Conservation (phyloP, 2,888 invertebrate species). For the Troglohyphantes excavatus region DNA sequence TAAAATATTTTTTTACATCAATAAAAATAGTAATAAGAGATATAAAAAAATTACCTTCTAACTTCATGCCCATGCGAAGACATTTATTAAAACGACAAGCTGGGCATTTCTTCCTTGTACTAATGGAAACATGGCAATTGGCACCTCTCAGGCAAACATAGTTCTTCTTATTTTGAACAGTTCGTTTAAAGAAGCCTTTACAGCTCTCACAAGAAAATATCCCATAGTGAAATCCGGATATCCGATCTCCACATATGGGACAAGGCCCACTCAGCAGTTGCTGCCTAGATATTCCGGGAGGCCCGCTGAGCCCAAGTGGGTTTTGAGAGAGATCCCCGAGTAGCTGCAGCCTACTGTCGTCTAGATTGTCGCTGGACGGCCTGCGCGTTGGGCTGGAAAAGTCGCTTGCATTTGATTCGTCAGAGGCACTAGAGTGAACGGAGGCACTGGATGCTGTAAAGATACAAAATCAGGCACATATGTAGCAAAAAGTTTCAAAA, state of each 20-base stretch:
- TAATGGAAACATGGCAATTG: constrained; percentile 94
- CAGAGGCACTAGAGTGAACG: constrained; percentile 80
- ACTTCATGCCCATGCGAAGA: constrained; percentile 96
- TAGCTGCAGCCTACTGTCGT: constrained; percentile 64
- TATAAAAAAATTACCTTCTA: constrained; percentile 87
- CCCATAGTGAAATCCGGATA: constrained; percentile 98
- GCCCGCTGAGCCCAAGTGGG: constrained; percentile 65
- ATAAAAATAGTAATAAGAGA: neutral
- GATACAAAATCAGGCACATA: no score
- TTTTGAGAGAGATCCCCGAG: constrained; percentile 73
- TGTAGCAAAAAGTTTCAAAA: no score
- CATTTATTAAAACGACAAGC: constrained; percentile 98
- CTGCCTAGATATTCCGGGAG: constrained; percentile 79
- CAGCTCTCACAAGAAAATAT: constrained; percentile 99
- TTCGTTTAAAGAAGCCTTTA: constrained; percentile 98
- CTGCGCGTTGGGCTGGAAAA: constrained; percentile 79
- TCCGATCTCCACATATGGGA: constrained; percentile 97
- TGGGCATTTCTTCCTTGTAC: constrained; percentile 97
- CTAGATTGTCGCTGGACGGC: constrained; percentile 77
- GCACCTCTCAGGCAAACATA: constrained; percentile 96
- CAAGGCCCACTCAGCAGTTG: constrained; percentile 88
- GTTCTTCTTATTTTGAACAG: constrained; percentile 98
- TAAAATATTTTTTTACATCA: no score
- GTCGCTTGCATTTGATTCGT: constrained; percentile 80
- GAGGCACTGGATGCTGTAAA: constrained; percentile 79